Evolutionary conservation across 2,888 invertebrate genomes (phyloP).

Genomic region (Herminia tarsipennalis): DNA sequence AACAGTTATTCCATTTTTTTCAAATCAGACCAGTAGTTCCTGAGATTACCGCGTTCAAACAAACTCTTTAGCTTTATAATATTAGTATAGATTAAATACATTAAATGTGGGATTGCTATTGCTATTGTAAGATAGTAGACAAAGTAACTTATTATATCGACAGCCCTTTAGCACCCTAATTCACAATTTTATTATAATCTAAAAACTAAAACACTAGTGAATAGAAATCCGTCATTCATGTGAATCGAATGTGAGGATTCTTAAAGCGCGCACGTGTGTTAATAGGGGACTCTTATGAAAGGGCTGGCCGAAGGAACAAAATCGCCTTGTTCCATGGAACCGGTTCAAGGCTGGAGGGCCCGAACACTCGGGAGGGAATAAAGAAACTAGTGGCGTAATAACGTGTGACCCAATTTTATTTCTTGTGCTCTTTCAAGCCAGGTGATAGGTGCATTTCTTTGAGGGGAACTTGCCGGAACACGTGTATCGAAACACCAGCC

Average conservation of each 20-base stretch:
- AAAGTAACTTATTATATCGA: too few relatives aligned
- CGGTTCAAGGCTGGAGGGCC: constrained; percentile 53
- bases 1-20: too few relatives aligned
- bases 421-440: constrained; percentile 55
- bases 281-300: constrained; percentile 63
- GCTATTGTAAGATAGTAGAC: too few relatives aligned
- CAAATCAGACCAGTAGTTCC: too few relatives aligned
- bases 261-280: constrained; percentile 74
- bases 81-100: too few relatives aligned
- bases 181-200: constrained; percentile 20
- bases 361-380: constrained; percentile 42
- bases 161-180: constrained; percentile 17
- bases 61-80: too few relatives aligned
- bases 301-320: constrained; percentile 48
- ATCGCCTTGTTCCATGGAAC: constrained; percentile 52
- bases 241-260: constrained; percentile 51
- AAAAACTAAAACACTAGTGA: constrained; percentile 27
- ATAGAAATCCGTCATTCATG: constrained; percentile 52
- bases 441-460: constrained; percentile 76
- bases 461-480: constrained; percentile 62
- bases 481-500: constrained; percentile 66
- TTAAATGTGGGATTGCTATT: too few relatives aligned
- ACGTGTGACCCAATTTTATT: constrained; percentile 81
- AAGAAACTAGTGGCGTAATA: constrained; percentile 54
- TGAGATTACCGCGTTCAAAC: too few relatives aligned